Conservation (phyloP, 2,888 invertebrate species). For the Chouioia cunea region DNA sequence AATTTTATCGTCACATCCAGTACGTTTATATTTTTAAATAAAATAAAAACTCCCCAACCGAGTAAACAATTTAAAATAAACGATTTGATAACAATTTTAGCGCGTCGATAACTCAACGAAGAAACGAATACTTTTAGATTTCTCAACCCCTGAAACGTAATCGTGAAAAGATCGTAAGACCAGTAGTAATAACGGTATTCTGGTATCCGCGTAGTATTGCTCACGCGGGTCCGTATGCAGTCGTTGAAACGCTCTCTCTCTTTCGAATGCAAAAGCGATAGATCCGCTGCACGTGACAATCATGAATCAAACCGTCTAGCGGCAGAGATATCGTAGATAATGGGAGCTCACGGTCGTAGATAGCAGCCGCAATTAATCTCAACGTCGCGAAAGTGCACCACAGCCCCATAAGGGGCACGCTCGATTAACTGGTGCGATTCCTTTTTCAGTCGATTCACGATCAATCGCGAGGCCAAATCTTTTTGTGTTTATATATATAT, state of each 20-base stretch:
- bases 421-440: slow-evolving; percentile 51
- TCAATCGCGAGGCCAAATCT: slow-evolving; percentile 14
- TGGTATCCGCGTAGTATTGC: too few species aligned
- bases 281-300: slow-evolving; percentile 35
- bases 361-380: slow-evolving; percentile 47
- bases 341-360: neutral
- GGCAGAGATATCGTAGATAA: neutral
- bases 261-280: neutral
- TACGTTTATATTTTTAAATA: too few species aligned
- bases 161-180: neutral
- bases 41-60: too few species aligned
- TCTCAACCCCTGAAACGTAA: slow-evolving; percentile 24
- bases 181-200: too few species aligned
- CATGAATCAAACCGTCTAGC: slow-evolving; percentile 36
- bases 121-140: slow-evolving; percentile 2
- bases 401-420: slow-evolving; percentile 39
- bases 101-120: too few species aligned
- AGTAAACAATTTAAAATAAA: neutral
- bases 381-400: slow-evolving; percentile 50
- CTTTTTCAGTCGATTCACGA: slow-evolving; percentile 34
- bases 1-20: too few species aligned
- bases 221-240: too few species aligned
- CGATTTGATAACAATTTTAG: too few species aligned
- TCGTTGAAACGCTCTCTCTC: too few species aligned
- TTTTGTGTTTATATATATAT: neutral